Conservation (phyloP, 2,888 invertebrate species). For the Idaea aversata region DNA sequence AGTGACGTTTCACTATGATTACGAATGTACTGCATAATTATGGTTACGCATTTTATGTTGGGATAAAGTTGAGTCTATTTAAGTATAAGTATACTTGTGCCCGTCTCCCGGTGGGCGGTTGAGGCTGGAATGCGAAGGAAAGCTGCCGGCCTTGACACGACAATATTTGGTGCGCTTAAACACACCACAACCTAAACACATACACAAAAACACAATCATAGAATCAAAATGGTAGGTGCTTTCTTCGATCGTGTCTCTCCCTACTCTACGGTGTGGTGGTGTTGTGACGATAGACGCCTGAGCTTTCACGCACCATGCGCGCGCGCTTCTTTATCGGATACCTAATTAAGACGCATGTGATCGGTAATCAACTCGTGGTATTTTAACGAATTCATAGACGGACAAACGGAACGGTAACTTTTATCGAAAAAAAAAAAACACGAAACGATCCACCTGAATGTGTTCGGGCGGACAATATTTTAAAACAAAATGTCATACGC, state of each 20-base stretch:
- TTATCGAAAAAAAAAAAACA: constrained; percentile 61
- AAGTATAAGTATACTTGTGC: not conserved
- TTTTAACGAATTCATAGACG: constrained; percentile 13
- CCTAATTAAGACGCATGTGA: constrained; percentile 62
- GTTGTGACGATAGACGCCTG: constrained; percentile 31
- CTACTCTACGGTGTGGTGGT: constrained; percentile 49
- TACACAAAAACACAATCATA: constrained; percentile 25
- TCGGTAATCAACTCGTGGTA: constrained; percentile 21
- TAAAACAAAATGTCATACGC: constrained; percentile 81
- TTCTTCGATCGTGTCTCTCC: constrained; percentile 23
- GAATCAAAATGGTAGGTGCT: constrained; percentile 29
- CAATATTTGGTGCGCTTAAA: constrained; percentile 70
- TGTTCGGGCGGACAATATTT: constrained; percentile 79
- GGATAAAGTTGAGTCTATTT: not conserved
- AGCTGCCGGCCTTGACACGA: constrained; percentile 77
- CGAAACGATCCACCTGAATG: constrained; percentile 77
- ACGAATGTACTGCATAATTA: not conserved
- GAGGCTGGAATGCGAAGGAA: constrained; percentile 76
- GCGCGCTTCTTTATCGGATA: constrained; percentile 55
- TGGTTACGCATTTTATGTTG: not conserved
- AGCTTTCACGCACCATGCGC: constrained; percentile 69
- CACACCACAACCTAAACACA: constrained; percentile 45
- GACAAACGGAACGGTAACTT: constrained; percentile 30
- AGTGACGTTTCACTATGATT: not conserved
- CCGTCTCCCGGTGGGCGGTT: constrained; percentile 69